Evolutionary conservation across 2,888 invertebrate species (phyloP).

Genomic region (Siphlonurus alternatus): DNA sequence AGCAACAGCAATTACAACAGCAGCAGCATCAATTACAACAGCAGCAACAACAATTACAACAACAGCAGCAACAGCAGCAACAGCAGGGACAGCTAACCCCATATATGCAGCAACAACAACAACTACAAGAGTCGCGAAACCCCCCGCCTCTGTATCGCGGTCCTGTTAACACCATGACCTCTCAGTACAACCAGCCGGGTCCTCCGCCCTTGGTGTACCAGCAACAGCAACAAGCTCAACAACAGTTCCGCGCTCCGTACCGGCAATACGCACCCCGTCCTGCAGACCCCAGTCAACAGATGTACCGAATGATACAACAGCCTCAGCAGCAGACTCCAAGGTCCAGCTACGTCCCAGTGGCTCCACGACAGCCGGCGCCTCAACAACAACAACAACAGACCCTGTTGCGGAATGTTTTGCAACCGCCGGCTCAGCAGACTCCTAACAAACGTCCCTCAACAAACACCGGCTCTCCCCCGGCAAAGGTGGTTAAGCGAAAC

Average conservation of each 20-base stretch:
- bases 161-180: neutral
- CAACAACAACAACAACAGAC: conserved; percentile 22
- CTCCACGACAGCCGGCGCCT: conserved; percentile 25
- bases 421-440: neutral
- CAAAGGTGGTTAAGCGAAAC: conserved; percentile 30
- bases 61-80: conserved; percentile 6
- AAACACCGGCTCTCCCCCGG: conserved; percentile 15
- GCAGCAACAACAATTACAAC: conserved; percentile 4
- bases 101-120: conserved; percentile 10
- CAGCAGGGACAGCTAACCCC: conserved; percentile 6
- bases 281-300: conserved; percentile 33
- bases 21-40: neutral
- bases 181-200: neutral
- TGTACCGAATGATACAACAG: conserved; percentile 32
- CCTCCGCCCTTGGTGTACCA: neutral
- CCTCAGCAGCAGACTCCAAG: conserved; percentile 22
- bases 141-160: neutral
- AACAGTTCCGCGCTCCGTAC: conserved; percentile 5
- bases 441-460: neutral
- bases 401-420: conserved; percentile 10
- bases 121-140: neutral
- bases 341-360: conserved; percentile 22
- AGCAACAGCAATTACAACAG: conserved; percentile 1
- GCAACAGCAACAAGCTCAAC: conserved; percentile 2
- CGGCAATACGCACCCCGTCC: neutral